phyloP scores from a whole-genome alignment of 2,113 vertebrate genomes.

The Tachycineta bicolor region DNA sequence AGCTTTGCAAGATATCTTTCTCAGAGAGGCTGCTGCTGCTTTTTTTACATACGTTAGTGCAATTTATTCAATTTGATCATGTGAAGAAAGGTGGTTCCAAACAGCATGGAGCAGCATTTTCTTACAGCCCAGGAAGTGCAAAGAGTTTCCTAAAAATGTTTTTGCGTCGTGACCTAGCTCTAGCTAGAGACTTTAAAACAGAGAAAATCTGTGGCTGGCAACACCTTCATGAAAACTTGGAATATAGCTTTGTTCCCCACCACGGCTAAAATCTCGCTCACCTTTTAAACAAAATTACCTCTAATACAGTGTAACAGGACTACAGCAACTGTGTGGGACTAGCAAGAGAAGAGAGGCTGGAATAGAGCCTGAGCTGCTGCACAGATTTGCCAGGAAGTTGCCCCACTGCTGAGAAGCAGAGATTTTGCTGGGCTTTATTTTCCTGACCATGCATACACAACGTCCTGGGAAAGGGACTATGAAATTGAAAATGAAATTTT shows the following conservation, averaged over 20 bases:
- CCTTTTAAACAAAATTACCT: neutral
- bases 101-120: neutral
- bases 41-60: neutral
- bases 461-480: neutral
- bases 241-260: fast-evolving
- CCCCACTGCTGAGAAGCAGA: neutral
- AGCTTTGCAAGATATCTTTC: neutral
- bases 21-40: neutral
- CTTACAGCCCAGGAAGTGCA: neutral
- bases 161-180: fast-evolving
- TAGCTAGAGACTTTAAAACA: neutral
- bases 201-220: neutral
- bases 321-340: neutral
- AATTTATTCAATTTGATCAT: neutral
- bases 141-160: neutral
- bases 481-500: neutral
- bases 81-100: neutral
- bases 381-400: neutral
- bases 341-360: neutral
- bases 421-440: neutral
- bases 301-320: neutral
- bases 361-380: neutral
- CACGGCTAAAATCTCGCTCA: fast-evolving
- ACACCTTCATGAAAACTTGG: neutral
- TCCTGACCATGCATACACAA: neutral